Percentiles rank a stretch among this genome's conserved stretches.
phyloP scores from a whole-genome alignment of 2,888 invertebrate genomes.

The Ligdia adustata region DNA sequence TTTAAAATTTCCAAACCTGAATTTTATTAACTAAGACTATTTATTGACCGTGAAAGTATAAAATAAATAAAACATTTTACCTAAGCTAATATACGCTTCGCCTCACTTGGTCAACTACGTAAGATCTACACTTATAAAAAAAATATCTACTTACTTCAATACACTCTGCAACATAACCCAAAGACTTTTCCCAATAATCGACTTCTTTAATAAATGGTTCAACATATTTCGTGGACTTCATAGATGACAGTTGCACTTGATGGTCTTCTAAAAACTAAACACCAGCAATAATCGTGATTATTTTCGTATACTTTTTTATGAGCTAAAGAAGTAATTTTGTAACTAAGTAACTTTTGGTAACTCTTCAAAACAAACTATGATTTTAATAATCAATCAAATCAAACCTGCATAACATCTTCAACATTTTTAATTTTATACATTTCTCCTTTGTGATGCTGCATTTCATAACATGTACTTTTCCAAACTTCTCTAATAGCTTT shows the following conservation, averaged over 20 bases:
- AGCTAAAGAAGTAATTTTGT: no score
- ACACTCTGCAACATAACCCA: slow-evolving; percentile 92
- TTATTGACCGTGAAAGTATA: no score
- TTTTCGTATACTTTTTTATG: no score
- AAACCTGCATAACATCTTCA: slow-evolving; percentile 89
- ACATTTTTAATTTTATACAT: slow-evolving; percentile 89
- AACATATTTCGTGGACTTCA: slow-evolving; percentile 94
- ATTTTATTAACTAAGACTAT: no score
- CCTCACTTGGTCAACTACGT: no score
- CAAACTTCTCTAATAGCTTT: slow-evolving; percentile 88
- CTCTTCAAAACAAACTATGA: no score
- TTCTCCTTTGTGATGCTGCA: slow-evolving; percentile 87
- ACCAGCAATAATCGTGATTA: slow-evolving; percentile 1
- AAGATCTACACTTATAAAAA: no score
- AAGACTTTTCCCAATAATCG: slow-evolving; percentile 93
- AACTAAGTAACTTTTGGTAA: no score
- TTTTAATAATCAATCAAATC: no score
- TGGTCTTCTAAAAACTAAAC: slow-evolving; percentile 90
- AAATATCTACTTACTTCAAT: slow-evolving; percentile 86
- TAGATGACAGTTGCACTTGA: slow-evolving; percentile 91
- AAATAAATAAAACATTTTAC: no score
- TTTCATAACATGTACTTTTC: slow-evolving; percentile 88
- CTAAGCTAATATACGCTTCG: no score
- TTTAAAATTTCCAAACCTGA: no score
- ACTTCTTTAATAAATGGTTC: slow-evolving; percentile 93